Evolutionary conservation across 2,797 vertebrate species (phyloP).

Genomic region (Siniperca obscura): DNA sequence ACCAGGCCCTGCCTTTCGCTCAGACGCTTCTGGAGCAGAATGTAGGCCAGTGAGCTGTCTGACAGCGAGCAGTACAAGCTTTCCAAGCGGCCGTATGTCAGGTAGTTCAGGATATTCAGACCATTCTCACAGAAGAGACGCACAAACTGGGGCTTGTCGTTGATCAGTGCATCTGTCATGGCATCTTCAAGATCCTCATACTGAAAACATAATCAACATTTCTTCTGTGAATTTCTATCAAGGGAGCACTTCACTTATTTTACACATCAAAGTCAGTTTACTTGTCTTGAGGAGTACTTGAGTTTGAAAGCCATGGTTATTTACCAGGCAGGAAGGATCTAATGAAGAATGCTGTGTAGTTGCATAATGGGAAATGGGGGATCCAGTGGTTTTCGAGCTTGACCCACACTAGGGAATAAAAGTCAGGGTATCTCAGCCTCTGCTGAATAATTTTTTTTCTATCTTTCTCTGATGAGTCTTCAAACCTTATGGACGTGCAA

Average conservation of each 20-base stretch:
- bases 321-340: neutral
- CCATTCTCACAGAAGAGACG: conserved; percentile 90
- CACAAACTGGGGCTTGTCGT: conserved; percentile 90
- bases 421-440: too few species aligned
- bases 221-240: neutral
- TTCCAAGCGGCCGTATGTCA: conserved; percentile 85
- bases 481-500: neutral
- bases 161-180: conserved; percentile 90
- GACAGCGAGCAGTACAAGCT: conserved; percentile 83
- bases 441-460: too few species aligned
- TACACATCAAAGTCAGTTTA: neutral
- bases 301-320: neutral
- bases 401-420: too few species aligned
- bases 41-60: conserved; percentile 76
- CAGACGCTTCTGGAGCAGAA: conserved; percentile 81
- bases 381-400: neutral
- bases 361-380: neutral
- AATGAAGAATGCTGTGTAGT: neutral
- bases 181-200: conserved; percentile 87
- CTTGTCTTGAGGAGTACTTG: too few species aligned
- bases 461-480: neutral
- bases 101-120: conserved; percentile 87
- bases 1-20: conserved; percentile 69
- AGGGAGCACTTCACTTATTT: neutral
- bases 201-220: conserved; percentile 67